Evolutionary conservation across 2,113 vertebrate species (phyloP), one percentile per base, ranked within the genome.

Genomic region (Narcine bancroftii): DNA sequence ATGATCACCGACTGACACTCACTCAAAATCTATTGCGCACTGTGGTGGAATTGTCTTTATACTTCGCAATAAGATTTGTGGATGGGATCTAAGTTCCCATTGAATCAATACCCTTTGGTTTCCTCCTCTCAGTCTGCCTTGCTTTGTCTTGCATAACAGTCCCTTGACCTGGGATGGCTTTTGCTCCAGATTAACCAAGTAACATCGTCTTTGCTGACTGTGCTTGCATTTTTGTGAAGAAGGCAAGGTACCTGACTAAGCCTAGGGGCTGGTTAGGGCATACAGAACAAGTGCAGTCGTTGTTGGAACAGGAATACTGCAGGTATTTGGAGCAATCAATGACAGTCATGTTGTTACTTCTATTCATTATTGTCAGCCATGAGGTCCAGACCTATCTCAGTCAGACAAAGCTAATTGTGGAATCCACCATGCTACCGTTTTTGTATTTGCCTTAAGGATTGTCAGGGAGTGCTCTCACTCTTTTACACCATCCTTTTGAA

Each of bases 41-140:
- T 33, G 36, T 19, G 81, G 19, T n/a, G 50, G 81, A 53, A 87
- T 60, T 87, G 50, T 17, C 47, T 56, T 91, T 29, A 19, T 69
- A 47, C 9, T 91, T 91, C 21, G 63, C 69, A 17, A 71, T 45
- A 13, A 91, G 89, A 47, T 47, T 83, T 50, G 36, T 83, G 45
- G 47, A 69, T 47, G 65, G 39, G 69, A 69, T 65, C 39, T 29
- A 29, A 42, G 26, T 89, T 69, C 42, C 89, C 69, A 24, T 91
- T 91, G 87, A 56, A 69, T 66, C 63, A 91, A 33, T 91, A 91
- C 87, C 87, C 87, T 47, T 69, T 47, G 42, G 65, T 69, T 69
- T 91, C 39, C 89, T 29, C 24, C 65, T 91, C 65, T 91, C 89
- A 71, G 89, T 91, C 89, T 91, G 89, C 89, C 65, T 91, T 91